These are phyloP conservation scores for Fukomys damarensis DNA, from an alignment of 2,113 vertebrate genomes.

Conservation along the genomic window DNA sequence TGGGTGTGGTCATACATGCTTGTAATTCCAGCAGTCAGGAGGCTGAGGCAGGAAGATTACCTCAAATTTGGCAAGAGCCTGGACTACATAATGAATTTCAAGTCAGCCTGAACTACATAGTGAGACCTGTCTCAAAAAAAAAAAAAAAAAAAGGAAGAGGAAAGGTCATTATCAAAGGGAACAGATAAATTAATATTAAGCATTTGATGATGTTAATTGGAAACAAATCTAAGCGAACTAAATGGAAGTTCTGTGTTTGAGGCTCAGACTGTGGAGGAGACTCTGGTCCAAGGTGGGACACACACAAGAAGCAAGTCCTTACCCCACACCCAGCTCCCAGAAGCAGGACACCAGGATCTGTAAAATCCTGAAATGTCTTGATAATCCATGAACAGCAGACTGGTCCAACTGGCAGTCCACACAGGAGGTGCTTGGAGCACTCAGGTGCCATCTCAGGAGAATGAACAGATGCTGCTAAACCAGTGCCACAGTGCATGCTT, in stretches of 20 bases:
- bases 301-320: neutral
- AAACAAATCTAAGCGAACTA: neutral
- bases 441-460: neutral
- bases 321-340: neutral
- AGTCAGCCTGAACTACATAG: too few species aligned
- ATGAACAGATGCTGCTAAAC: neutral
- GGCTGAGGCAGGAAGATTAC: too few species aligned
- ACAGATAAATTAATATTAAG: neutral
- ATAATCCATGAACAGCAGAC: neutral
- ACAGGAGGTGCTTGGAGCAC: neutral
- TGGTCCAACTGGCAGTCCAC: neutral
- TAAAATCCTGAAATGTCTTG: neutral
- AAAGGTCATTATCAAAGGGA: neutral
- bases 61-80: too few species aligned
- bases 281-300: neutral
- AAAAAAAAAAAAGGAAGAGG: too few species aligned
- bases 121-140: too few species aligned
- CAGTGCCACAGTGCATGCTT: neutral
- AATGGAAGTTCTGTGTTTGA: neutral
- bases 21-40: too few species aligned
- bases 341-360: neutral
- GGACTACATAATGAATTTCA: too few species aligned
- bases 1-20: too few species aligned
- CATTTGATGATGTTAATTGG: neutral
- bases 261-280: slow-evolving; percentile 3